These are phyloP conservation scores for Catocala nupta DNA, from an alignment of 2,888 invertebrate species.

Conservation along the genomic window DNA sequence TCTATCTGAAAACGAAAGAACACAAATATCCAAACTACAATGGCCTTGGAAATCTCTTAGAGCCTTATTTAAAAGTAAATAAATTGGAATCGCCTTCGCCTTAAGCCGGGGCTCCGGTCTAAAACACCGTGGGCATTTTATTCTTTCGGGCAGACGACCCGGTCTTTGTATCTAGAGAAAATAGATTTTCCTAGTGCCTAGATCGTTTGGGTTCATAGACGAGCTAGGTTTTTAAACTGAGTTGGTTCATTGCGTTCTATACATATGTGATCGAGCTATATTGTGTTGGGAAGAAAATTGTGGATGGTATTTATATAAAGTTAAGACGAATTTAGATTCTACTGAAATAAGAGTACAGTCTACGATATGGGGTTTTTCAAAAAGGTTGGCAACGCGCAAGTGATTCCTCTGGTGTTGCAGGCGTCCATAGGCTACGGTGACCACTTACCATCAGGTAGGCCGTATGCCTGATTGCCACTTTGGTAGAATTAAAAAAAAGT, in stretches of 20 bases:
- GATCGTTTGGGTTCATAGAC: constrained; percentile 38
- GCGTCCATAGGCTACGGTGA: too few relatives aligned
- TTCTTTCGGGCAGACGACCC: constrained; percentile 45
- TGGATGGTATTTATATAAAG: too few relatives aligned
- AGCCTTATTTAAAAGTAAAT: constrained; percentile 19
- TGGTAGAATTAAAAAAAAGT: too few relatives aligned
- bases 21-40: background rate
- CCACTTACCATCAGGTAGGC: too few relatives aligned
- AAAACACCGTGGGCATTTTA: constrained; percentile 53
- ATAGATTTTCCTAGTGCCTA: constrained; percentile 44
- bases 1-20: background rate
- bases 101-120: constrained; percentile 28
- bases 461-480: too few relatives aligned
- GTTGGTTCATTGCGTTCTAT: constrained; percentile 5
- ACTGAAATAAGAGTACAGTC: too few relatives aligned
- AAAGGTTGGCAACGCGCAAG: too few relatives aligned
- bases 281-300: background rate
- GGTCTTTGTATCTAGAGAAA: constrained; percentile 51
- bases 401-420: too few relatives aligned
- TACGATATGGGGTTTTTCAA: too few relatives aligned
- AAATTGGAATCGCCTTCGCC: constrained; percentile 19
- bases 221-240: constrained; percentile 28
- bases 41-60: background rate
- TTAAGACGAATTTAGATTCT: too few relatives aligned
- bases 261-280: background rate